Percentiles rank a stretch among this genome's conserved stretches.
Evolutionary conservation across 2,113 vertebrate species (phyloP).

Genomic region (Hemiscyllium ocellatum): DNA sequence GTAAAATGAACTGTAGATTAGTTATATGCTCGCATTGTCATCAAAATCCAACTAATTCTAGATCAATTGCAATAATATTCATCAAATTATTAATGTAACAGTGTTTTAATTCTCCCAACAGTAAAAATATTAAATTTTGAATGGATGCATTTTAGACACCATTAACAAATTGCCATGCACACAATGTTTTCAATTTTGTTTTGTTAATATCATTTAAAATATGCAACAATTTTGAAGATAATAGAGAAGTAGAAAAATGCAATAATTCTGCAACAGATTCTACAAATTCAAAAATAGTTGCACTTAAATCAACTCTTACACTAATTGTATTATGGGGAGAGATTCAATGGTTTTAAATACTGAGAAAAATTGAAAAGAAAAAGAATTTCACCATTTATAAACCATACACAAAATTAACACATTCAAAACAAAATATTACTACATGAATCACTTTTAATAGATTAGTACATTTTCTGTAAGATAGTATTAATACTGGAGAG

Average conservation of each 20-base stretch:
- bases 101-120: neutral
- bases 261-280: neutral
- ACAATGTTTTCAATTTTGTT: neutral
- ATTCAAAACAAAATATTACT: neutral
- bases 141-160: neutral
- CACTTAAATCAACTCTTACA: neutral
- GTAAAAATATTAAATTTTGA: neutral
- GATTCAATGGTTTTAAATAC: neutral
- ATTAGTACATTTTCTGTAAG: neutral
- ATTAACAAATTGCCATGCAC: neutral
- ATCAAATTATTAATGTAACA: neutral
- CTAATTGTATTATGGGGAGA: neutral
- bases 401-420: neutral
- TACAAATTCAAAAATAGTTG: neutral
- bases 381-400: too few species aligned
- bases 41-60: neutral
- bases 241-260: neutral
- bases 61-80: neutral
- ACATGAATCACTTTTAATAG: slow-evolving; percentile 10
- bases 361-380: neutral
- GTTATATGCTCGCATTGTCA: neutral
- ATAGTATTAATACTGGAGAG: neutral
- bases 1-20: neutral
- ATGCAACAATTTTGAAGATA: neutral
- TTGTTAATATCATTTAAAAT: neutral